Evolutionary conservation across 2,888 invertebrate genomes (phyloP), one percentile per base, ranked within the genome.

Genomic region (Chromoteleia sp.): DNA sequence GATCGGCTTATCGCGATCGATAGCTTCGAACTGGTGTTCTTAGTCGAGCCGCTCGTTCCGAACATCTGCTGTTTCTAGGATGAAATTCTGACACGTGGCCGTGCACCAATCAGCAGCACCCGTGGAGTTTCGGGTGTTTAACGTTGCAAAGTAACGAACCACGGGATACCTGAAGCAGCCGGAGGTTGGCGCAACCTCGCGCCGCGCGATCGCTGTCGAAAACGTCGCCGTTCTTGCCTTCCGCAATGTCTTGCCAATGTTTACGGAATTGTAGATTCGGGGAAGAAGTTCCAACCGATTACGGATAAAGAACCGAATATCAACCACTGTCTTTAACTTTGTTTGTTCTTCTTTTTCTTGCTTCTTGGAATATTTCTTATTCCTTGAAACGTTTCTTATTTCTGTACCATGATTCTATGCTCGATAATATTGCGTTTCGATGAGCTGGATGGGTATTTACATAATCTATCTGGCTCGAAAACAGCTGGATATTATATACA

Each of bases 1-100:
- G 85, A 86, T 84, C 84, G 84, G 85, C 87, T 87, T 89, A 90
- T 89, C 89, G 86, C 86, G 88, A 90, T 90, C 89, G 88, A 89
- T 91, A 88, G 84, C 19, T 87, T 84, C 83, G 71, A 71, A 74
- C 81, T 78, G 79, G 78, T 83, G 84, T 81, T 84, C 84, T 84
- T 84, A 71, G 82, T 80, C 83, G 82, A 15, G 83, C 84, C 76
- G 87, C 87, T 88, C 88, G 86, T 88, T 89, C 82, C 86, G 82
- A 91, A 91, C 91, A 91, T 91, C 91, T 91, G 91, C 88, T 88
- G 86, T 84, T 85, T 86, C 86, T 85, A 86, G 87, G 87, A 86
- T 86, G 85, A 84, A 85, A 85, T 86, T 85, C 84, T 81, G 88
- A 86, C 89, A 88, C 88, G 88, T 87, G 89, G 86, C 88, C 82